Percentiles rank a stretch among this genome's conserved stretches.
phyloP scores from a whole-genome alignment of 2,888 invertebrate genomes.

The Cosmia pyralina region DNA sequence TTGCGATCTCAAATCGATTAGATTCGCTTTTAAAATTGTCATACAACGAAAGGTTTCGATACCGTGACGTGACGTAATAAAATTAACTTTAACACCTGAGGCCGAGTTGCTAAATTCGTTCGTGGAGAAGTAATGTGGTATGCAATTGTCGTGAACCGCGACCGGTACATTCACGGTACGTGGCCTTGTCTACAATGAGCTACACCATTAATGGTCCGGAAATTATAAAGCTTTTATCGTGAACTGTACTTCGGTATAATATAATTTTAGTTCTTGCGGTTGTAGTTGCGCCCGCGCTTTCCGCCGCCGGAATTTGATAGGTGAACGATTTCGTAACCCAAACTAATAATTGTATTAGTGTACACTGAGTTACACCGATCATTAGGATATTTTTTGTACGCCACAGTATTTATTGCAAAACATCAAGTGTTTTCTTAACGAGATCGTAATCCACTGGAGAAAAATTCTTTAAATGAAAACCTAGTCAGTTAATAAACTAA shows the following conservation, averaged over 20 bases:
- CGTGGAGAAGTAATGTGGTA: constrained; percentile 79
- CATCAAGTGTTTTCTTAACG: background rate
- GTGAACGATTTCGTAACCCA: constrained; percentile 72
- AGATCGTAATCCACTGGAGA: background rate
- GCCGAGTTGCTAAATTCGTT: constrained; percentile 79
- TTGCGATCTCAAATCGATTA: constrained; percentile 83
- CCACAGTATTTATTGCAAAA: constrained; percentile 18
- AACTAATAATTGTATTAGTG: constrained; percentile 65
- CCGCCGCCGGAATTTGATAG: constrained; percentile 73
- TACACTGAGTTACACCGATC: constrained; percentile 44
- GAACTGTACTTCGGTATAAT: constrained; percentile 71
- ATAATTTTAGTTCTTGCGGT: constrained; percentile 71
- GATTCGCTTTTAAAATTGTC: constrained; percentile 86
- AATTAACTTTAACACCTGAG: constrained; percentile 77
- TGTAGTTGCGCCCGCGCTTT: constrained; percentile 49
- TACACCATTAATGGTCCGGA: constrained; percentile 85
- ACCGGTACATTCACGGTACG: constrained; percentile 78
- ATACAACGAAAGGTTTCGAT: constrained; percentile 73
- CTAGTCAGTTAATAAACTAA: constrained; percentile 13
- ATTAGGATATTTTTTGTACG: constrained; percentile 40
- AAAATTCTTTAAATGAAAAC: constrained; percentile 25
- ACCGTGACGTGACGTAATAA: constrained; percentile 72
- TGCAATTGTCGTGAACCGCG: constrained; percentile 83
- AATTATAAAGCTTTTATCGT: constrained; percentile 83
- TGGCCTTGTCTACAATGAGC: constrained; percentile 83